Base-by-base conservation (phyloP, 1,140 invertebrate genomes). In the Drosophila novamexicana region DNA sequence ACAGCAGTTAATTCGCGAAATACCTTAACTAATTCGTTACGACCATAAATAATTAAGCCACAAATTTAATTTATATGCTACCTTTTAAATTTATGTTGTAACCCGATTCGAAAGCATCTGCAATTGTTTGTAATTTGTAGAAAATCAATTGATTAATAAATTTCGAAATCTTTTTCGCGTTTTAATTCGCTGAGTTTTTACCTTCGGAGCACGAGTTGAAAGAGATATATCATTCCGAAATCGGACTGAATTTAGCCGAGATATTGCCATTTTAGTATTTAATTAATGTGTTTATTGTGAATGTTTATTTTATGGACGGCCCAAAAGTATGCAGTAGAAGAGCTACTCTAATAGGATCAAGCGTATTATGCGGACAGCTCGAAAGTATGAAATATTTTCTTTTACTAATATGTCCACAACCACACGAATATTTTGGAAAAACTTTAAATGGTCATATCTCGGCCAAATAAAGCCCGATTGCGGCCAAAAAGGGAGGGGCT, bases 91-190 rank as follows among this genome's bases (percentile, higher is more conserved):
- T 66, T 66, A 71, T 89, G 73, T 88, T 88, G 79, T 88, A 86
- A 79, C 82, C 65, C 75, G 16, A 57, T 83, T 66, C 62, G 68
- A 73, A 44, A 65, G 49, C 42, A 34, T 69, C 44, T 37, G 39
- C 34, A 49, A 67, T 66, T 72, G 79, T 82, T 83, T 89, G 76
- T 88, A 74, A 42, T 70, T 74, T 73, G 62, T 63, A 66, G 63
- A 59, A 68, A 84, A 82, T 80, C 66, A 82, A 53, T 59, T 81
- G 68, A 78, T 80, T 57, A 86, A 88, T 86, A 90, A 90, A 86
- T 77, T 90, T 86, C 74, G 74, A 90, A 88, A 90, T 90, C 81
- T 81, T 86, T 81, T 86, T 86, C 81, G 86, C 86, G 86, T 90
- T 90, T 77, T 73, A 80, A 1, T 8, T 7, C 3, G 7, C 1